phyloP scores from a whole-genome alignment of 1,140 invertebrate genomes.

The Leptinotarsa defecta region DNA sequence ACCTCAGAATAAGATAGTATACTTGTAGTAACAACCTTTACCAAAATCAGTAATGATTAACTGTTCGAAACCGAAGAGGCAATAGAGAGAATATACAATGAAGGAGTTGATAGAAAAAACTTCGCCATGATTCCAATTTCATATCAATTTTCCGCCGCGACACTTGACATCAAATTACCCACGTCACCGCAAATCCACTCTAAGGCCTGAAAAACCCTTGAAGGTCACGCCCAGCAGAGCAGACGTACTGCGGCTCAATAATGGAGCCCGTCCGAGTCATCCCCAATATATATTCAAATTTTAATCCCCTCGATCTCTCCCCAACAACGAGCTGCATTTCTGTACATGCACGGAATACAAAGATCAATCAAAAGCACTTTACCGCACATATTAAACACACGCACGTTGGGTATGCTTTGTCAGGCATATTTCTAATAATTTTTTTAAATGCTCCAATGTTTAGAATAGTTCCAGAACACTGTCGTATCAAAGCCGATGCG shows the following conservation, averaged over 20 bases:
- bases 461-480: background rate
- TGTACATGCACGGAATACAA: slow-evolving; percentile 6
- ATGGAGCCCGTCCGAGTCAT: background rate
- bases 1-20: no score
- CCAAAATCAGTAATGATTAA: no score
- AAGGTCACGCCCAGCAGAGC: background rate
- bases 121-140: no score
- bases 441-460: background rate
- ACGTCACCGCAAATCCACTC: background rate
- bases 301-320: slow-evolving; percentile 4
- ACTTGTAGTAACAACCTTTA: no score
- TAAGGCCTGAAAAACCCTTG: background rate
- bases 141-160: no score
- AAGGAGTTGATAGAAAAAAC: no score
- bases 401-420: background rate
- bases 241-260: background rate
- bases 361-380: background rate
- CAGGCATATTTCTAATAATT: background rate
- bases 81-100: no score
- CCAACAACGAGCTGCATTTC: background rate
- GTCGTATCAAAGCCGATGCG: no score
- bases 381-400: background rate
- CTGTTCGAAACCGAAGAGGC: no score
- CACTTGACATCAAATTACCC: no score
- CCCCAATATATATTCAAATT: slow-evolving; percentile 8